phyloP scores from a whole-genome alignment of 2,113 vertebrate species.

The Albula glossodonta region DNA sequence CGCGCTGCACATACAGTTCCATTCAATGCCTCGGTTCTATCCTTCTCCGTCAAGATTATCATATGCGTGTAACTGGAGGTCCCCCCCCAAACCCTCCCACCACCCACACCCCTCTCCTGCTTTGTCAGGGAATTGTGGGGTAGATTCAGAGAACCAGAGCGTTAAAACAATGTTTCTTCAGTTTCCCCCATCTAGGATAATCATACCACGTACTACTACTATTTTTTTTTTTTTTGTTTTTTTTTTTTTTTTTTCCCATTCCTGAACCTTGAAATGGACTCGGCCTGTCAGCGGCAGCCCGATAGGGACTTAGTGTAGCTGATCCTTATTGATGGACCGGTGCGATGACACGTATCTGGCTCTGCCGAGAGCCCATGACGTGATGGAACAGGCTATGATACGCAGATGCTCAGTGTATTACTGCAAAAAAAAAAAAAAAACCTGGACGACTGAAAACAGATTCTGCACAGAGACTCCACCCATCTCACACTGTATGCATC shows the following conservation, averaged over 20 bases:
- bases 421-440: too few species aligned
- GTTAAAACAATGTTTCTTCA: background rate
- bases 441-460: background rate
- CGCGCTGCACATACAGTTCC: constrained; percentile 52
- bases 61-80: constrained; percentile 55
- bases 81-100: background rate
- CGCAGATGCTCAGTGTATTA: too few species aligned
- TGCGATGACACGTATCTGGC: background rate
- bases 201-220: too few species aligned
- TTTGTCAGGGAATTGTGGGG: background rate
- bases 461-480: background rate
- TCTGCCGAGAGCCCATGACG: too few species aligned
- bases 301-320: too few species aligned
- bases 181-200: background rate
- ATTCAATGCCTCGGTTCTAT: constrained; percentile 62
- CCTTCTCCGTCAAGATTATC: constrained; percentile 63
- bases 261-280: too few species aligned
- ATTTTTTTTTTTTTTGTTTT: too few species aligned
- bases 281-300: too few species aligned
- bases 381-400: too few species aligned
- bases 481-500: background rate
- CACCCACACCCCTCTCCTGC: background rate
- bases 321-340: too few species aligned
- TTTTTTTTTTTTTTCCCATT: too few species aligned
- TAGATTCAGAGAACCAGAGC: background rate